Conservation (phyloP, 92 coral and sea anemone genomes). For the Phenganax stokvisi region DNA sequence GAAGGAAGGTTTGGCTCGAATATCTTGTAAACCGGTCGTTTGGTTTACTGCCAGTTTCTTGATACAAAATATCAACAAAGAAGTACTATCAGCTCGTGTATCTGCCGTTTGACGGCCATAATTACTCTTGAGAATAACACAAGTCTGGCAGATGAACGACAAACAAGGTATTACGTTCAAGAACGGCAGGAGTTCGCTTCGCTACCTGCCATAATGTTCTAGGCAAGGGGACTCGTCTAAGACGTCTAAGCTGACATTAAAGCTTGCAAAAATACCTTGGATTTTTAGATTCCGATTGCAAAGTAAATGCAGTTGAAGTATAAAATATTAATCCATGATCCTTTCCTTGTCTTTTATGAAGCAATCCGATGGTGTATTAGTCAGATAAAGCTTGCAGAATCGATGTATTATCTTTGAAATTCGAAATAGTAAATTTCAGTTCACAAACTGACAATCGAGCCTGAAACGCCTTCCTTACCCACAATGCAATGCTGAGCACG, state of each 20-base stretch:
- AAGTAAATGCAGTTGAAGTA: background rate
- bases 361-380: background rate
- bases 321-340: slow-evolving; percentile 18
- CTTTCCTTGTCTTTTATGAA: background rate
- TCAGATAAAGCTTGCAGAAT: slow-evolving; percentile 26
- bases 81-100: background rate
- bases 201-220: background rate
- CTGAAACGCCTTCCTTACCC: slow-evolving; percentile 43
- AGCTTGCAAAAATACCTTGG: slow-evolving; percentile 11
- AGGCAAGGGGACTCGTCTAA: background rate
- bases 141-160: slow-evolving; percentile 13
- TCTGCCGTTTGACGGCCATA: slow-evolving; percentile 4
- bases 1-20: slow-evolving; percentile 17
- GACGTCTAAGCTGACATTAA: background rate
- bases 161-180: slow-evolving; percentile 10
- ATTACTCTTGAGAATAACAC: slow-evolving; percentile 1
- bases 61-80: slow-evolving; percentile 8
- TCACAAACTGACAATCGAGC: slow-evolving; percentile 28
- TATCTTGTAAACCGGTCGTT: background rate
- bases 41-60: slow-evolving; percentile 23
- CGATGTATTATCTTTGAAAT: background rate
- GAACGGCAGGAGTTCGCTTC: slow-evolving; percentile 30
- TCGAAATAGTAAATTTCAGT: slow-evolving; percentile 16
- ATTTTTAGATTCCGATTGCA: background rate
- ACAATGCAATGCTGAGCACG: slow-evolving; percentile 6